Evolutionary conservation across 2,888 invertebrate genomes (phyloP).

Genomic region (Agrochola lychnidis): DNA sequence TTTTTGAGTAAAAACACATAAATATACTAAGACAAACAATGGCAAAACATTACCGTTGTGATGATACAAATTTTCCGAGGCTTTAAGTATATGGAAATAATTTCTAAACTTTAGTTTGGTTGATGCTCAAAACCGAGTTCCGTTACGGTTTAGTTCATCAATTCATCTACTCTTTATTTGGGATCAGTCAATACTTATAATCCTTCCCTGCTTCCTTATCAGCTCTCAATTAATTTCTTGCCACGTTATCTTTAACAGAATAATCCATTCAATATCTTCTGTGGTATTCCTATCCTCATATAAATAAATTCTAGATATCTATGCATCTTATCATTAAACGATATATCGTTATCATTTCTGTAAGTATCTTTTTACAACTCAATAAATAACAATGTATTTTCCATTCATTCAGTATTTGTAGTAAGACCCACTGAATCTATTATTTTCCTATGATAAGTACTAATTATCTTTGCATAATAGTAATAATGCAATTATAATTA

Average conservation of each 20-base stretch:
- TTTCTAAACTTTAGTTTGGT: not conserved
- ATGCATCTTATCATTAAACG: not conserved
- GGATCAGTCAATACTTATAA: not conserved
- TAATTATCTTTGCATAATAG: constrained; percentile 8
- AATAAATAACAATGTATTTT: constrained; percentile 18
- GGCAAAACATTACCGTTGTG: too few species aligned
- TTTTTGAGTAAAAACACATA: too few species aligned
- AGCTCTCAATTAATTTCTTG: not conserved
- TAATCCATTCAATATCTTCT: not conserved
- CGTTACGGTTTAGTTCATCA: not conserved
- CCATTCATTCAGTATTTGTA: constrained; percentile 19
- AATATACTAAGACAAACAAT: too few species aligned
- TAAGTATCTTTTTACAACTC: constrained; percentile 8
- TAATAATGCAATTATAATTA: constrained; percentile 33
- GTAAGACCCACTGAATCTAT: not conserved
- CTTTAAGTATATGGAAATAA: not conserved
- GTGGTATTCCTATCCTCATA: not conserved
- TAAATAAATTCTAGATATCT: not conserved
- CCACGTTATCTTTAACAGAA: not conserved
- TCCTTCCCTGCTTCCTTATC: not conserved
- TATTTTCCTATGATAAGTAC: constrained; percentile 4
- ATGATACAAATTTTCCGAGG: too few species aligned
- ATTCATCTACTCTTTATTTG: not conserved
- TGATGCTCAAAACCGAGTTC: not conserved
- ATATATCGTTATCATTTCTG: constrained; percentile 10